Conservation (phyloP, 2,113 vertebrate genomes). For the Sceloporus tristichus region DNA sequence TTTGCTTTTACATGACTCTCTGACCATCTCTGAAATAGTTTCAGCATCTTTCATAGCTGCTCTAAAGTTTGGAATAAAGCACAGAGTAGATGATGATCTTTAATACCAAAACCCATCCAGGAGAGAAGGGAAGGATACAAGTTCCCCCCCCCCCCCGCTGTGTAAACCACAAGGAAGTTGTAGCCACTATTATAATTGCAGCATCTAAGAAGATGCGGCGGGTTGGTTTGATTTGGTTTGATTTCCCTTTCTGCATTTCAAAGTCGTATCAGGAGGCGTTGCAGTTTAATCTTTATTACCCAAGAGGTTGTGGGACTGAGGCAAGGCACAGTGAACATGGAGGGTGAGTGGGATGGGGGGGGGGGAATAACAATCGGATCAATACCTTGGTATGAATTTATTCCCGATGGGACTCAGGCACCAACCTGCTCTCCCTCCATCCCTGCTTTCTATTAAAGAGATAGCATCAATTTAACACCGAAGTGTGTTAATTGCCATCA, state of each 20-base stretch:
- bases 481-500: rapidly evolving
- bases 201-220: background rate
- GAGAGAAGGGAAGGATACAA: too few species aligned
- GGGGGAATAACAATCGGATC: conserved; percentile 54
- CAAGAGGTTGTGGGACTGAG: conserved; percentile 66
- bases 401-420: conserved; percentile 48
- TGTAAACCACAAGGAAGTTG: too few species aligned
- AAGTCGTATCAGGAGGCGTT: conserved; percentile 73
- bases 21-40: too few species aligned
- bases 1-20: too few species aligned
- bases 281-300: conserved; percentile 73
- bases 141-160: too few species aligned
- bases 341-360: conserved; percentile 55
- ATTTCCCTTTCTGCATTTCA: conserved; percentile 64
- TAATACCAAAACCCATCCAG: too few species aligned
- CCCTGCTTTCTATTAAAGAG: conserved; percentile 55
- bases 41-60: too few species aligned
- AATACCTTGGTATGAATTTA: conserved; percentile 67
- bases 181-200: too few species aligned
- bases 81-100: too few species aligned
- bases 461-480: conserved; percentile 31
- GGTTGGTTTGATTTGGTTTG: rapidly evolving
- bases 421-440: conserved; percentile 53
- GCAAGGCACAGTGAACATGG: conserved; percentile 55
- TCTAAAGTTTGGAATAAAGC: too few species aligned